Evolutionary conservation across 2,113 vertebrate genomes (phyloP).

Genomic region (Apistogramma diplotaenia): DNA sequence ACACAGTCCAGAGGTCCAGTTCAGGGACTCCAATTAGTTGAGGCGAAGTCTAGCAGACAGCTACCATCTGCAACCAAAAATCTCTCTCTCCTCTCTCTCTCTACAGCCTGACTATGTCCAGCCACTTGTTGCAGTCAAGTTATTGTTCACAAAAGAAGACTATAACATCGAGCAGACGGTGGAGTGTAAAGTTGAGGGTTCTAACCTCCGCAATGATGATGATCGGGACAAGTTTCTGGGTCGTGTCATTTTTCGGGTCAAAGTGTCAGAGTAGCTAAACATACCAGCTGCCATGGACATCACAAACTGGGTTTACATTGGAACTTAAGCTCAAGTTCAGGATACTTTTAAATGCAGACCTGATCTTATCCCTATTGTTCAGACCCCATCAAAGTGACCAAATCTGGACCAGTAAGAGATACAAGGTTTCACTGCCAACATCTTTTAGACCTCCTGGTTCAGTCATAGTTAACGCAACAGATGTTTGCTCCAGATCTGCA

Average conservation of each 20-base stretch:
- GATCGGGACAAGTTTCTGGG: constrained; percentile 93
- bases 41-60: background rate
- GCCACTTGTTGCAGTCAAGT: constrained; percentile 89
- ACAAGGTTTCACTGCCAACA: background rate
- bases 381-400: background rate
- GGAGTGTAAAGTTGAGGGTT: constrained; percentile 87
- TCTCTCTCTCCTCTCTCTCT: constrained; percentile 62
- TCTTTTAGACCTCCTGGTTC: background rate
- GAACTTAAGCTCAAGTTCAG: background rate
- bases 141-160: constrained; percentile 70
- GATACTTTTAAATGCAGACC: constrained; percentile 12
- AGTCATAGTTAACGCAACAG: background rate
- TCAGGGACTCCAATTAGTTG: background rate
- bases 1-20: no score
- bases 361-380: constrained; percentile 15
- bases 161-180: constrained; percentile 78
- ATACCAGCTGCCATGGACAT: constrained; percentile 4
- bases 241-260: constrained; percentile 86
- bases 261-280: constrained; percentile 75
- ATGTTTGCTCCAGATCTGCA: background rate
- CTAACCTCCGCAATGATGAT: constrained; percentile 84
- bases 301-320: background rate
- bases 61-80: background rate
- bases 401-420: background rate
- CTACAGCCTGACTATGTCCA: constrained; percentile 80